A percentile compares a stretch with the other conserved stretches of the same genome.
phyloP scores from a whole-genome alignment of 2,888 invertebrate species.

The Tridacna crocea region DNA sequence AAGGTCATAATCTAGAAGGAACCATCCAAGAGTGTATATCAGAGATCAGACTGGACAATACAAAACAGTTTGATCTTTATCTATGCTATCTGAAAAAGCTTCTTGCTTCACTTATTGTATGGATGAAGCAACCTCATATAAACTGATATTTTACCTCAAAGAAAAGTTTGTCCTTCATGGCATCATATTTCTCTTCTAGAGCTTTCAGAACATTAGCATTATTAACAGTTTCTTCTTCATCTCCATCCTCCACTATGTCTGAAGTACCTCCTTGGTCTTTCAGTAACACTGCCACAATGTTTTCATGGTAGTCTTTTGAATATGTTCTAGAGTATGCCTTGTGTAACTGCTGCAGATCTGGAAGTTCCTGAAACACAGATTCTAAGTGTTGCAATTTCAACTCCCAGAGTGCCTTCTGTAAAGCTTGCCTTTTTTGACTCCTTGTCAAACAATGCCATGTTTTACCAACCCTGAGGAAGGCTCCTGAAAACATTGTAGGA shows the following conservation, averaged over 20 bases:
- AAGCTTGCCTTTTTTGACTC: no score
- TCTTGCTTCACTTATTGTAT: no score
- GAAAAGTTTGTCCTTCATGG: conserved; percentile 77
- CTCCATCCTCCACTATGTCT: conserved; percentile 44
- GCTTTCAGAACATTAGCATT: conserved; percentile 69
- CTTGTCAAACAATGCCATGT: background rate
- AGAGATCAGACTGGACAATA: no score
- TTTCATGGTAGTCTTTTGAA: conserved; percentile 70
- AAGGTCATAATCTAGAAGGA: no score
- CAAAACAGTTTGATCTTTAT: no score
- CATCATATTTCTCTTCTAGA: conserved; percentile 80
- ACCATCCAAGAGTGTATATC: no score
- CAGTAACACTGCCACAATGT: conserved; percentile 74
- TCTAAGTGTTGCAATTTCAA: no score
- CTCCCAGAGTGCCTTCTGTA: no score
- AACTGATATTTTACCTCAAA: conserved; percentile 69
- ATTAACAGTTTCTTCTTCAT: conserved; percentile 55
- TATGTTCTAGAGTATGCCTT: conserved; percentile 55
- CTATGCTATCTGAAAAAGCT: no score
- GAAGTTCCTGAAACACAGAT: conserved; percentile 58
- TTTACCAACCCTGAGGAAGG: background rate
- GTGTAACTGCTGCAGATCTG: conserved; percentile 65
- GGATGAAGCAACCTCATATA: no score
- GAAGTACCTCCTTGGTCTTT: conserved; percentile 33
- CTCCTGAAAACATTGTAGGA: background rate